Base-by-base conservation (phyloP, 1,140 invertebrate species). In the Tyrophagus putrescentiae region DNA sequence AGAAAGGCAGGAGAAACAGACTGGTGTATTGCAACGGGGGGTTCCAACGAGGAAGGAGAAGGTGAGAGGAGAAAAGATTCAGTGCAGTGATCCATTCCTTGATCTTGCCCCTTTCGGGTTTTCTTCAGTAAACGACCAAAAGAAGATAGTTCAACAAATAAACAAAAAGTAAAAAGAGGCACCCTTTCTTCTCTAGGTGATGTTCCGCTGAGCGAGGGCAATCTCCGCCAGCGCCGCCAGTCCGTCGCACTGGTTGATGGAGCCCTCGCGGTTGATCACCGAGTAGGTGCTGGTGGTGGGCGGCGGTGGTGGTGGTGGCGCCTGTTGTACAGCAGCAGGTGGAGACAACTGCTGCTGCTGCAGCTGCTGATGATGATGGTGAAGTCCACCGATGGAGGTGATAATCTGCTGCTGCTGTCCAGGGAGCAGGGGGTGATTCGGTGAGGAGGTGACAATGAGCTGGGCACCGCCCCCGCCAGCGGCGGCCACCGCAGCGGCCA, bases 141-240 rank as follows among this genome's bases (percentile, higher is more conserved):
- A n/a, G n/a, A n/a, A n/a, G n/a, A n/a, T n/a, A n/a, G n/a, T n/a
- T n/a, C n/a, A n/a, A n/a, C n/a, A n/a, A n/a, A n/a, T n/a, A n/a
- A n/a, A n/a, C n/a, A n/a, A n/a, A n/a, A n/a, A n/a, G n/a, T n/a
- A 39, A 39, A 39, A 39, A 39, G n/a, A 39, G n/a, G n/a, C 41
- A 13, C 36, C 11, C n/a, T 13, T 13, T 39, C 36, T 13, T 13
- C 36, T 13, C n/a, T 3, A 42, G 18, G 18, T 16, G 53, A 36
- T 23, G 18, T 58, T 59, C 2, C 39, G 39, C 13, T 62, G 61
- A 18, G 50, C 41, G 7, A 62, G 34, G 23, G 61, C 61, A 31
- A 62, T 36, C 39, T 62, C 61, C 7, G 61, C 61, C n/a, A 62
- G 41, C 39, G 61, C 56, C 11, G 39, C 32, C 21, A 62, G 39